Evolutionary conservation across 2,888 invertebrate species (phyloP).

Genomic region (Diarsia mendica): DNA sequence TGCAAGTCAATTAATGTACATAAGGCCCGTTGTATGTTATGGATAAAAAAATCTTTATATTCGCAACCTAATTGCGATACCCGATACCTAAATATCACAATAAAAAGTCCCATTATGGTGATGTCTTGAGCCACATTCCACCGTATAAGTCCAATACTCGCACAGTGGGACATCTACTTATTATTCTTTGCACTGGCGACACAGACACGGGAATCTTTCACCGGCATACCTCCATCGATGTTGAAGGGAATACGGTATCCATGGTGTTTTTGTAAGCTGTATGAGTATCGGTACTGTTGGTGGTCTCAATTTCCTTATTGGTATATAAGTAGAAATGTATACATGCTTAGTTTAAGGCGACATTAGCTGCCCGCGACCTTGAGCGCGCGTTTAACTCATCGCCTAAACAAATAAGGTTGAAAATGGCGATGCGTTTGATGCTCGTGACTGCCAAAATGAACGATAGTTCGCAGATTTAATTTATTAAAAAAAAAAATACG

Average conservation of each 20-base stretch:
- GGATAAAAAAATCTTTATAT: no score
- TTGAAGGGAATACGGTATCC: conserved; percentile 50
- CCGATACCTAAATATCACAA: not conserved
- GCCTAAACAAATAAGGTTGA: no score
- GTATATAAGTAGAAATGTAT: not conserved
- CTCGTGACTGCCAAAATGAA: no score
- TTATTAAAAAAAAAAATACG: no score
- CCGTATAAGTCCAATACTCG: conserved; percentile 58
- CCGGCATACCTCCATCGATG: conserved; percentile 48
- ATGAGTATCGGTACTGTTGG: conserved; percentile 13
- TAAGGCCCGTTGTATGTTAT: no score
- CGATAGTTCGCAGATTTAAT: no score
- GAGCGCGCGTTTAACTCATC: no score
- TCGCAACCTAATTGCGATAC: not conserved
- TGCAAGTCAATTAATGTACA: no score
- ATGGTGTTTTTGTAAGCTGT: conserved; percentile 37
- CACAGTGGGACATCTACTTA: conserved; percentile 61
- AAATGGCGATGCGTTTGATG: no score
- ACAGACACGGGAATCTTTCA: conserved; percentile 59
- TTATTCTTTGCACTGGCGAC: conserved; percentile 54
- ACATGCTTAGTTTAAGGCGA: no score
- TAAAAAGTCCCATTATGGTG: not conserved
- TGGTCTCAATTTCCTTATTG: conserved; percentile 39
- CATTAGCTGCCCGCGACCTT: no score
- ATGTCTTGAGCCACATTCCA: conserved; percentile 36